Base-by-base conservation (phyloP, 2,888 invertebrate species). In the Platycheirus rosarum region DNA sequence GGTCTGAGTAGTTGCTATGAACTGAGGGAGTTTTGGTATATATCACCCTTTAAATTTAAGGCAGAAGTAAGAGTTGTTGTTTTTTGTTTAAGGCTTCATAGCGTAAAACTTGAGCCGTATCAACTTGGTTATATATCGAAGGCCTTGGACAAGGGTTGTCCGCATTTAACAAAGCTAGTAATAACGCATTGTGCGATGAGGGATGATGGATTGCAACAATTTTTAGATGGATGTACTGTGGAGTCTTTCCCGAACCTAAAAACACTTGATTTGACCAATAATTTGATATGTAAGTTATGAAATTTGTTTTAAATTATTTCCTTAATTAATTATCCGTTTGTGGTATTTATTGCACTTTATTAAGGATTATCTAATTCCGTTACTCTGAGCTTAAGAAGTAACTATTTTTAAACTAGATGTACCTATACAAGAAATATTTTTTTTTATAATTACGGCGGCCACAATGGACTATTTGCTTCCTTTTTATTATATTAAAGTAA, bases 1-100 rank as follows among this genome's bases (percentile, higher is more conserved):
- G 91, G 91, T 18, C 84, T 91, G 40, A 88, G 89, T 60, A 88
- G 88, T 66, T 88, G 89, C 62, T 87, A 89, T 82, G 90, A 91
- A 78, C 42, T 91, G 71, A 84, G 85, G 2, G 86, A 87, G 75
- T 91, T 91, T 85, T 87, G 88, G 89, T 90, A 85, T 85, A n/a
- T n/a, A n/a, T n/a, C n/a, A n/a, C n/a, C n/a, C n/a, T n/a, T n/a
- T n/a, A n/a, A n/a, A n/a, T n/a, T n/a, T n/a, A n/a, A n/a, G n/a
- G n/a, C n/a, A n/a, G n/a, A n/a, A n/a, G n/a, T n/a, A 13, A 9
- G 2, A 16, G 1, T 11, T 26, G 6, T 37, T 2, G 35, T 51
- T 20, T n/a, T n/a, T n/a, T n/a, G n/a, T n/a, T n/a, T n/a, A n/a
- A 90, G 89, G 74, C 85, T 90, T 1, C 89, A 89, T 74, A 90